These are phyloP conservation scores for Dendropsophus ebraccatus DNA, from an alignment of 2,113 vertebrate genomes.

Conservation along the genomic window DNA sequence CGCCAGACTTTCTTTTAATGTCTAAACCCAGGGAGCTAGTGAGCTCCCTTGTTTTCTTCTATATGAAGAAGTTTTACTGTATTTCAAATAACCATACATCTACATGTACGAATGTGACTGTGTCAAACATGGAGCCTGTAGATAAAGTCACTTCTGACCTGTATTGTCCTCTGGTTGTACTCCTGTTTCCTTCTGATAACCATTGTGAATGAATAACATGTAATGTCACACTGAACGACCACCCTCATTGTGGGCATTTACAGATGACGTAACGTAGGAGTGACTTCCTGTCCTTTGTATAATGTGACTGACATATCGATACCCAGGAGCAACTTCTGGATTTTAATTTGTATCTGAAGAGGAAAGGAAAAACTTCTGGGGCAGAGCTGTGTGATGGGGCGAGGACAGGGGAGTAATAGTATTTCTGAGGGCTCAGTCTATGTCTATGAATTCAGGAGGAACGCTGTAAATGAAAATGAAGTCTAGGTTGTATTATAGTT, in stretches of 20 bases:
- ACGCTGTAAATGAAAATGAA: no score
- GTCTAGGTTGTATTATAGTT: no score
- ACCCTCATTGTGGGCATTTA: background rate
- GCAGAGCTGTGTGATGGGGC: background rate
- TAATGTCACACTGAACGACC: background rate
- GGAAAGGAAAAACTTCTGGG: background rate
- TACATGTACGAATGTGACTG: background rate
- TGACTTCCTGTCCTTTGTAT: constrained; percentile 24
- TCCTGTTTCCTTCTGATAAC: constrained; percentile 37
- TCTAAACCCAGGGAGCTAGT: no score
- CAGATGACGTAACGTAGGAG: constrained; percentile 1
- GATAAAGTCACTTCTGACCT: constrained; percentile 15
- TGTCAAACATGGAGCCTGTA: background rate
- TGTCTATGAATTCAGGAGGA: no score
- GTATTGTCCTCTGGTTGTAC: background rate
- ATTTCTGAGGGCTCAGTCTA: no score
- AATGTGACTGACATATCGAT: background rate
- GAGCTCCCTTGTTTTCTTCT: no score
- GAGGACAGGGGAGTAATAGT: no score
- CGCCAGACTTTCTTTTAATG: no score
- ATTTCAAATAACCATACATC: background rate
- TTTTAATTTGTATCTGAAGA: background rate
- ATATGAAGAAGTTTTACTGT: background rate
- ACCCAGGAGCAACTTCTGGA: background rate
- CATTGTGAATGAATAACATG: background rate